phyloP scores from a whole-genome alignment of 2,113 vertebrate genomes.

The Perca fluviatilis region DNA sequence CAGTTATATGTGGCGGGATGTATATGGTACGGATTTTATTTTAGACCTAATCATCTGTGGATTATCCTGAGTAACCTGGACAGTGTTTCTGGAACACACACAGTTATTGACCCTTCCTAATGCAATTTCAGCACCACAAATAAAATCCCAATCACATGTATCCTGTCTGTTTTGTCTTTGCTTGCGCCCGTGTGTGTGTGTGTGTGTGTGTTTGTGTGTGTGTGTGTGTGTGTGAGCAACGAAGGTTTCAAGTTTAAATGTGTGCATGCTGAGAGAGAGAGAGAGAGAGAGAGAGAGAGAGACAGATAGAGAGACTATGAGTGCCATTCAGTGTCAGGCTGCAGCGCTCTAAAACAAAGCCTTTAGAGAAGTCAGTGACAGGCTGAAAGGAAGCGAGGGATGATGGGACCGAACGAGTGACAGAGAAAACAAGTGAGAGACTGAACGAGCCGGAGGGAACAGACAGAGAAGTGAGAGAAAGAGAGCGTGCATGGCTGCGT shows the following conservation, averaged over 20 bases:
- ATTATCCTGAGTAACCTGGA: not conserved
- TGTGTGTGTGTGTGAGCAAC: not conserved
- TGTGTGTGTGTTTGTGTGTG: not conserved
- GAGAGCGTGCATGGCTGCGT: slow-evolving; percentile 3
- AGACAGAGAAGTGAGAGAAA: slow-evolving; percentile 34
- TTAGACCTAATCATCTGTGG: not conserved
- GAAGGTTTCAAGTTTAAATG: not conserved
- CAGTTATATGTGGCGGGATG: too few species aligned
- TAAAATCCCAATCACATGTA: not conserved
- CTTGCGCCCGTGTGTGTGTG: not conserved
- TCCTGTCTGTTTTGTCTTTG: not conserved
- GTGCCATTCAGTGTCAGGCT: slow-evolving; percentile 71
- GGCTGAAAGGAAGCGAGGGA: slow-evolving; percentile 57
- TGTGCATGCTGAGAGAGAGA: slow-evolving; percentile 3
- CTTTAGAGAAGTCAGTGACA: slow-evolving; percentile 42
- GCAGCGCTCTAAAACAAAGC: slow-evolving; percentile 60
- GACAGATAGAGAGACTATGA: slow-evolving; percentile 12
- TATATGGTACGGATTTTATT: too few species aligned
- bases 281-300: slow-evolving; percentile 16
- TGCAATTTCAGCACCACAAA: not conserved
- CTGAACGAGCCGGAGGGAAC: slow-evolving; percentile 26
- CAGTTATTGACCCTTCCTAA: not conserved
- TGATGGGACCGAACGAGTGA: slow-evolving; percentile 42
- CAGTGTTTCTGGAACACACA: not conserved
- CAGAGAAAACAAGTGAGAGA: slow-evolving; percentile 57